Conservation (phyloP, 2,113 vertebrate genomes). For the Prionailurus bengalensis region DNA sequence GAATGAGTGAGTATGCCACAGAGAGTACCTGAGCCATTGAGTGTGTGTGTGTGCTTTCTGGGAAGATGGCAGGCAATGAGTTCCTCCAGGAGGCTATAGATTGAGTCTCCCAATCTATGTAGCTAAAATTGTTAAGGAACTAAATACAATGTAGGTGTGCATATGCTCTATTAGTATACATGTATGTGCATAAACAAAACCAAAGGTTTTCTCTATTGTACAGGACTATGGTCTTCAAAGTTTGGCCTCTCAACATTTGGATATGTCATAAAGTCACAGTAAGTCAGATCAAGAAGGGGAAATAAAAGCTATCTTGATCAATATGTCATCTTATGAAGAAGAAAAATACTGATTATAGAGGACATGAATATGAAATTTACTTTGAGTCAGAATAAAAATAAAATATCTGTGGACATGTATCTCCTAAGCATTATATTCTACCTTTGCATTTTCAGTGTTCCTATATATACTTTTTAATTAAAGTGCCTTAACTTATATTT, state of each 20-base stretch:
- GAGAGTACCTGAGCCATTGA: background rate
- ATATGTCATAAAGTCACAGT: background rate
- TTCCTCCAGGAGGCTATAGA: background rate
- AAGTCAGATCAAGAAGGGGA: background rate
- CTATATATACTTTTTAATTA: background rate
- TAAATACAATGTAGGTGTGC: background rate
- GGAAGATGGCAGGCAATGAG: background rate
- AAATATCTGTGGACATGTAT: background rate
- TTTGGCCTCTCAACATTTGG: background rate
- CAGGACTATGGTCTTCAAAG: background rate
- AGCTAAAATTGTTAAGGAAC: background rate
- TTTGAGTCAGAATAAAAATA: background rate
- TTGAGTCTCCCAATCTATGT: background rate
- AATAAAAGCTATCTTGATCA: background rate
- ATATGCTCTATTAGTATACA: background rate
- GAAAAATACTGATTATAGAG: background rate
- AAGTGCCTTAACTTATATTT: background rate
- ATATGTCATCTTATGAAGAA: background rate
- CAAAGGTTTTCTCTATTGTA: background rate
- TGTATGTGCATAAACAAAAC: background rate
- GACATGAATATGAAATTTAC: background rate
- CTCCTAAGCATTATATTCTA: background rate
- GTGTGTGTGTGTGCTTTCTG: background rate
- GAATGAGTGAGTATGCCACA: background rate
- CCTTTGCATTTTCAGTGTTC: background rate